Conservation (phyloP, 2,888 invertebrate species). For the Drosophila anomalata region DNA sequence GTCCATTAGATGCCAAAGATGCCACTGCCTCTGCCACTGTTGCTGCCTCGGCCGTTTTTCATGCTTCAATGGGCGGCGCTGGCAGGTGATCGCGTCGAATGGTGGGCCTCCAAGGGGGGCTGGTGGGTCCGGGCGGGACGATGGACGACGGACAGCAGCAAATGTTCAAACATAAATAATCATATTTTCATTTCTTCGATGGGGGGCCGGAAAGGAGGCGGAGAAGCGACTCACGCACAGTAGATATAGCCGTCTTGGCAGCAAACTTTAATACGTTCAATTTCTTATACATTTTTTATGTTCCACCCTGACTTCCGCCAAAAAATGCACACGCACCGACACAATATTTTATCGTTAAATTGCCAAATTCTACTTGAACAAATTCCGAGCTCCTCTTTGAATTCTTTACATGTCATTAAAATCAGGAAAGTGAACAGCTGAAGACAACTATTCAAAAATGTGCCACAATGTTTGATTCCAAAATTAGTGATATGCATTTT, state of each 20-base stretch:
- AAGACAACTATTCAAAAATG: conserved; percentile 21
- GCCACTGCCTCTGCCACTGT: conserved; percentile 23
- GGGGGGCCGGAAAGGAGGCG: conserved; percentile 6
- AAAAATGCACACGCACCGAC: conserved; percentile 51
- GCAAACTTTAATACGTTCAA: conserved; percentile 54
- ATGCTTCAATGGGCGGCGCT: conserved; percentile 70
- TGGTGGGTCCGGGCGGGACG: conserved; percentile 9
- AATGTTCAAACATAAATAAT: conserved; percentile 78
- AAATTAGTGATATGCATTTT: neutral
- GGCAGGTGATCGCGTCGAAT: conserved; percentile 54
- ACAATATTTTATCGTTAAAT: conserved; percentile 66
- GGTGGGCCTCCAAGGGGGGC: neutral
- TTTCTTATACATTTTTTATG: conserved; percentile 42
- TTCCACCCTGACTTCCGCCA: conserved; percentile 35
- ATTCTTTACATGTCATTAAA: conserved; percentile 64
- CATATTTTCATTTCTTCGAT: conserved; percentile 34
- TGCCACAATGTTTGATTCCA: neutral
- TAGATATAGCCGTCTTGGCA: conserved; percentile 57
- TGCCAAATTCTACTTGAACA: conserved; percentile 58
- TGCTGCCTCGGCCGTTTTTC: conserved; percentile 34
- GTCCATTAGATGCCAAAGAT: conserved; percentile 71
- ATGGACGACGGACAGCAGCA: conserved; percentile 67
- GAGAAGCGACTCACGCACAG: conserved; percentile 20
- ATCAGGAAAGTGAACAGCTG: conserved; percentile 58
- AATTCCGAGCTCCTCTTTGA: conserved; percentile 50